phyloP scores from a whole-genome alignment of 2,888 invertebrate genomes.

The Dastarcus helophoroides region DNA sequence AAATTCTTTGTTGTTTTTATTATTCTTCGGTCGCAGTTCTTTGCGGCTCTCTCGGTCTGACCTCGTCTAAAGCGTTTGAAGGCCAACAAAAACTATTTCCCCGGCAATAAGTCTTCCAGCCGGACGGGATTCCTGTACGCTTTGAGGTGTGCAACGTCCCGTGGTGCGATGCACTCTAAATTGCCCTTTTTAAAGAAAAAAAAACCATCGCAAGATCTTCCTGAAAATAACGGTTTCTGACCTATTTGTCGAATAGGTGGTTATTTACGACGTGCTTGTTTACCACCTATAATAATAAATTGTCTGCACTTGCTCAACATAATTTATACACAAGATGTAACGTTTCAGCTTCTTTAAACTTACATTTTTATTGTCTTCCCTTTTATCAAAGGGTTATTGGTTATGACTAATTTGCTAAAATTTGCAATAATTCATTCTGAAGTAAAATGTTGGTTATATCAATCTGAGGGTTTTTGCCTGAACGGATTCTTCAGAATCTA shows the following conservation, averaged over 20 bases:
- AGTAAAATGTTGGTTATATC: no score
- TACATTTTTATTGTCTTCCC: no score
- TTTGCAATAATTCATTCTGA: no score
- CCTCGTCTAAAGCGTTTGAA: conserved; percentile 16
- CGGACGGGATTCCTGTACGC: conserved; percentile 26
- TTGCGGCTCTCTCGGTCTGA: conserved; percentile 15
- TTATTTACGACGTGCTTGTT: conserved; percentile 28
- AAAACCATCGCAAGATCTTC: conserved; percentile 18
- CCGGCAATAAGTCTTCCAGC: conserved; percentile 29
- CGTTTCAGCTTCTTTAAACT: no score
- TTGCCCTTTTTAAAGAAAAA: no score
- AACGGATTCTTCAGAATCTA: no score
- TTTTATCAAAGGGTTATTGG: no score
- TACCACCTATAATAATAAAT: no score
- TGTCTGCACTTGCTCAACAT: no score
- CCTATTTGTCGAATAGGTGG: conserved; percentile 31
- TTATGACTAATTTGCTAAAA: no score
- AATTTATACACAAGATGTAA: no score
- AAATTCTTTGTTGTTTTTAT: conserved; percentile 21
- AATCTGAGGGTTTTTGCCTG: no score
- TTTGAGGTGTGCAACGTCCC: conserved; percentile 25
- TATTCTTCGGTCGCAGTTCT: conserved; percentile 18
- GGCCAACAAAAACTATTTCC: conserved; percentile 25
- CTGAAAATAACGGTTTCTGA: conserved; percentile 31
- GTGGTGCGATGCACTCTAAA: conserved; percentile 31